phyloP scores from a whole-genome alignment of 2,888 invertebrate species.

The Morinoia aosen region DNA sequence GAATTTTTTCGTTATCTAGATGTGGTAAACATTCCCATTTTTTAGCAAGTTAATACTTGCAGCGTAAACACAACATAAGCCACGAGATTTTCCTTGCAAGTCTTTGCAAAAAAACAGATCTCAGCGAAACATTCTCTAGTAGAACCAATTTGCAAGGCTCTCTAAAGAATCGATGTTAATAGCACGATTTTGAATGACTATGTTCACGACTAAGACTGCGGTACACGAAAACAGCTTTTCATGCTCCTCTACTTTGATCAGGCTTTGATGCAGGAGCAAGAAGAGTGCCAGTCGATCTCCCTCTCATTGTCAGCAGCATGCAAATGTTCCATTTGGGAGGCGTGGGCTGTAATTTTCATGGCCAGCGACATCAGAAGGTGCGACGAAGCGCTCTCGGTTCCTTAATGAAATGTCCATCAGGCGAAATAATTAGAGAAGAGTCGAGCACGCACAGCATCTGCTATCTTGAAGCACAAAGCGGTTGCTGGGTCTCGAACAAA shows the following conservation, averaged over 20 bases:
- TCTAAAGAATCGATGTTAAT: background rate
- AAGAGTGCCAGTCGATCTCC: conserved; percentile 26
- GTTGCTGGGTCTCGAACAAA: conserved; percentile 1
- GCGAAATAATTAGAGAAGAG: conserved; percentile 48
- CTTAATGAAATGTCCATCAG: conserved; percentile 52
- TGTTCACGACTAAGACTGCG: background rate
- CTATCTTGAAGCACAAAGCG: conserved; percentile 42
- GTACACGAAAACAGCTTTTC: background rate
- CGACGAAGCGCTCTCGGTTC: conserved; percentile 29
- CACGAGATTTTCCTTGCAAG: background rate
- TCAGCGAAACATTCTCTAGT: background rate
- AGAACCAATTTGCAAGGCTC: background rate
- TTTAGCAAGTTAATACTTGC: background rate
- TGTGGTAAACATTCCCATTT: background rate
- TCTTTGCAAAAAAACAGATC: background rate
- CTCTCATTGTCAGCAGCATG: conserved; percentile 5
- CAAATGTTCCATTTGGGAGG: conserved; percentile 42
- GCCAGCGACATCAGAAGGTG: conserved; percentile 28
- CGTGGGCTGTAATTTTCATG: conserved; percentile 43
- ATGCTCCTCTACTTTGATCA: background rate
- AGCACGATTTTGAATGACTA: background rate
- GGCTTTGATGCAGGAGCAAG: conserved; percentile 4
- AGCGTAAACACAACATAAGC: background rate
- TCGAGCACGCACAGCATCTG: conserved; percentile 38
- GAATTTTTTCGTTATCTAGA: background rate